A percentile compares a stretch with the other conserved stretches of the same genome.
Conservation (phyloP, 2,888 invertebrate species). For the Sinopyrophorus schimmeli region DNA sequence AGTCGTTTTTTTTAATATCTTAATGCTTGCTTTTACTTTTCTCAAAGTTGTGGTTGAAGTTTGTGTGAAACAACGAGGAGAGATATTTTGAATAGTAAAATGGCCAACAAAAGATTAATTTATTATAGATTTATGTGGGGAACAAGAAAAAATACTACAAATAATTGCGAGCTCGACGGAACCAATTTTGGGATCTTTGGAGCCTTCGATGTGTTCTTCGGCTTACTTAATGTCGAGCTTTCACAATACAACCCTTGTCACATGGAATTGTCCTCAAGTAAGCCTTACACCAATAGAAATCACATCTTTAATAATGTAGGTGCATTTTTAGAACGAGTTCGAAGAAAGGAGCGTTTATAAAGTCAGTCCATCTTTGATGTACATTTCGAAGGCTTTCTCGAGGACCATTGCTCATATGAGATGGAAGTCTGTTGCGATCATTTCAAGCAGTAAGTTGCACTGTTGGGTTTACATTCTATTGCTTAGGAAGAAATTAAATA, state of each 20-base stretch:
- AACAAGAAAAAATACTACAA: slow-evolving; percentile 56
- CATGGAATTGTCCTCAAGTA: slow-evolving; percentile 63
- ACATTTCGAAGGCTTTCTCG: slow-evolving; percentile 56
- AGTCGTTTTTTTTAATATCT: no score
- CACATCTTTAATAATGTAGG: no score
- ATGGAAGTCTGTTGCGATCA: slow-evolving; percentile 60
- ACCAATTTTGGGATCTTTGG: slow-evolving; percentile 58
- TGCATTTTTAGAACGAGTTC: no score
- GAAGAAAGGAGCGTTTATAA: slow-evolving; percentile 14
- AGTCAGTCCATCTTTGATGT: slow-evolving; percentile 52
- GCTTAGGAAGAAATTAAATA: no score
- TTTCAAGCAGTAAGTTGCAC: slow-evolving; percentile 59
- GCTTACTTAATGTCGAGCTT: slow-evolving; percentile 57
- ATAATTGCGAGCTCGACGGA: slow-evolving; percentile 52
- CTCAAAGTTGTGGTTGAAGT: no score
- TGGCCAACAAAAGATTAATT: slow-evolving; percentile 7
- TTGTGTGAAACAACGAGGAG: no score
- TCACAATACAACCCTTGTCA: slow-evolving; percentile 57
- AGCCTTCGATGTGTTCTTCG: slow-evolving; percentile 57
- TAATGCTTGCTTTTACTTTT: no score
- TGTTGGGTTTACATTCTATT: no score
- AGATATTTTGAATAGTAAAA: no score
- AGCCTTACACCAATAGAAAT: slow-evolving; percentile 33
- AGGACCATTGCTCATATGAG: slow-evolving; percentile 58
- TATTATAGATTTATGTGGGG: slow-evolving; percentile 58